Percentiles rank a stretch among this genome's conserved stretches.
Evolutionary conservation across 2,113 vertebrate species (phyloP).

Genomic region (Bombycilla garrulus): DNA sequence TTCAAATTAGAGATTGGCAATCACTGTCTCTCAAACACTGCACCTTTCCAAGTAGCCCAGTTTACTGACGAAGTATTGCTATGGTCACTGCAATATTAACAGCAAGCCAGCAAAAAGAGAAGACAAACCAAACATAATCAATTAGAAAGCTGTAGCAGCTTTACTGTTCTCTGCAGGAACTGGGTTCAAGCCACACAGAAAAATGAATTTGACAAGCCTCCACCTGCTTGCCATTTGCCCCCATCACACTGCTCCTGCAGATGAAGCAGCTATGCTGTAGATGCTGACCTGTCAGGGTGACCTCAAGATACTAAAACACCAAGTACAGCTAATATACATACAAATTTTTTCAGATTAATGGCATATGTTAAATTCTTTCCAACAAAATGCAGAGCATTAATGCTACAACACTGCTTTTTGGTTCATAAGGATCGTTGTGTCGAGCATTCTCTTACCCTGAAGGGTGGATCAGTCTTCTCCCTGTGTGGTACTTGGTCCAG

Average conservation of each 20-base stretch:
- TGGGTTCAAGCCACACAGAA: neutral
- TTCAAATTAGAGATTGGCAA: neutral
- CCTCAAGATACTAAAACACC: neutral
- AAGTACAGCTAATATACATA: neutral
- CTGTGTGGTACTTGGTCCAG: slow-evolving; percentile 66
- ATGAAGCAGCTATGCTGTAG: neutral
- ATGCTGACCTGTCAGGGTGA: neutral
- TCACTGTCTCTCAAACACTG: neutral
- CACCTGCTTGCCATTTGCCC: neutral
- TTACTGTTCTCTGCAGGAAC: neutral
- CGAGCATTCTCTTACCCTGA: slow-evolving; percentile 70
- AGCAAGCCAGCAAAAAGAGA: neutral
- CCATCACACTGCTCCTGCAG: neutral
- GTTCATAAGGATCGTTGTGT: neutral
- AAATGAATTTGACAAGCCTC: neutral
- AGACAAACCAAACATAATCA: neutral
- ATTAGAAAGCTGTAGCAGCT: neutral
- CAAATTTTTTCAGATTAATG: neutral
- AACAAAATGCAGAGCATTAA: neutral
- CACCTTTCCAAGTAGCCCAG: neutral
- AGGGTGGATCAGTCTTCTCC: slow-evolving; percentile 69
- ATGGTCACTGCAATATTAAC: neutral
- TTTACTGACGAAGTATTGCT: neutral
- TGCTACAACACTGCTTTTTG: neutral
- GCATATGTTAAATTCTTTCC: neutral